Conservation (phyloP, 2,113 vertebrate species). For the Sander vitreus region DNA sequence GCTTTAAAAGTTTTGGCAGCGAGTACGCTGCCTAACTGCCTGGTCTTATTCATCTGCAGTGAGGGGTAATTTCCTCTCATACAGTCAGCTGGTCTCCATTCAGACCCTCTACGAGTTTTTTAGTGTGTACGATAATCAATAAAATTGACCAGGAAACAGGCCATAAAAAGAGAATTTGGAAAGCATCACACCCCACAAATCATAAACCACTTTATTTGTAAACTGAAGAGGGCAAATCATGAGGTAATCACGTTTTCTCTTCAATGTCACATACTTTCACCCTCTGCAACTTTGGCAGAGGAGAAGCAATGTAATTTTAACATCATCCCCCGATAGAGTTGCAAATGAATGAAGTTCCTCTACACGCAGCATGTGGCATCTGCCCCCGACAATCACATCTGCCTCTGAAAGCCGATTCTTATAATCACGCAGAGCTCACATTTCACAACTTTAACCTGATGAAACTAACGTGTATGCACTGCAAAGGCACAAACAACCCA, state of each 20-base stretch:
- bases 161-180: constrained; percentile 51
- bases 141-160: constrained; percentile 59
- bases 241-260: constrained; percentile 43
- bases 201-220: constrained; percentile 41
- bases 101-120: constrained; percentile 41
- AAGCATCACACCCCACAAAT: constrained; percentile 33
- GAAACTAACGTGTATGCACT: constrained; percentile 44
- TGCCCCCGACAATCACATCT: constrained; percentile 74
- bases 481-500: constrained; percentile 54
- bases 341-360: constrained; percentile 70
- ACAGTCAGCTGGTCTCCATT: constrained; percentile 74
- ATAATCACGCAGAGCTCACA: constrained; percentile 41
- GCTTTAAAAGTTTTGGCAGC: constrained; percentile 74
- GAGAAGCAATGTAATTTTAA: constrained; percentile 68
- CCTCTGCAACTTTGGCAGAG: constrained; percentile 58
- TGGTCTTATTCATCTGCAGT: constrained; percentile 72
- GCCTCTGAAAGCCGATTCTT: constrained; percentile 60
- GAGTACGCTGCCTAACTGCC: constrained; percentile 54
- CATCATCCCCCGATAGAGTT: constrained; percentile 70
- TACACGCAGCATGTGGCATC: constrained; percentile 76
- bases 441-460: constrained; percentile 54
- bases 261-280: constrained; percentile 53
- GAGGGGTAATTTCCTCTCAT: constrained; percentile 74
- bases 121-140: constrained; percentile 39
- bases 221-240: constrained; percentile 21